Evolutionary conservation across 2,797 vertebrate species (phyloP).

Genomic region (Karalla daura): DNA sequence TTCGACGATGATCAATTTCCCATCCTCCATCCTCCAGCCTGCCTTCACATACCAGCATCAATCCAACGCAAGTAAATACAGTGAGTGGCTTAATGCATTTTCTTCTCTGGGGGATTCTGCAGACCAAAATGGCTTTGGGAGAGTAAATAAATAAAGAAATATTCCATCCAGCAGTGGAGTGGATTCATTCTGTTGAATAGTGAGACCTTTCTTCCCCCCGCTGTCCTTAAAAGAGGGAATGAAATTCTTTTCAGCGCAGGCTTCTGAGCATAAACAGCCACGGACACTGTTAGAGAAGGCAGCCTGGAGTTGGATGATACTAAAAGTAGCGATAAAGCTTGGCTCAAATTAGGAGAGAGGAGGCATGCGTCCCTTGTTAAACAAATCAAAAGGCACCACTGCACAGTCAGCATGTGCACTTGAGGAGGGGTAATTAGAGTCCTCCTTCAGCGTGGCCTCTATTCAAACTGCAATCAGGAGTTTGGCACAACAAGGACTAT

Average conservation of each 20-base stretch:
- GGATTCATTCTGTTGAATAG: slow-evolving; percentile 53
- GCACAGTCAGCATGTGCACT: slow-evolving; percentile 59
- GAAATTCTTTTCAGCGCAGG: slow-evolving; percentile 17
- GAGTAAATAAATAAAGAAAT: slow-evolving; percentile 66
- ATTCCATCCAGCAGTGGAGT: slow-evolving; percentile 49
- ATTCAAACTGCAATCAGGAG: slow-evolving; percentile 75
- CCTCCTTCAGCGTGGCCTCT: slow-evolving; percentile 60
- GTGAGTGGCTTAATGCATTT: slow-evolving; percentile 82
- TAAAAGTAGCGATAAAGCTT: slow-evolving; percentile 30
- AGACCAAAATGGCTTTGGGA: slow-evolving; percentile 61
- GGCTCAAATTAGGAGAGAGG: slow-evolving; percentile 32
- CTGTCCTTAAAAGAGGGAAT: slow-evolving; percentile 46
- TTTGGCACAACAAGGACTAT: slow-evolving; percentile 54
- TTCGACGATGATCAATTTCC: slow-evolving; percentile 82
- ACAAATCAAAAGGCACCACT: slow-evolving; percentile 62
- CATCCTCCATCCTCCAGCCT: slow-evolving; percentile 68
- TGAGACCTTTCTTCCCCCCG: slow-evolving; percentile 28
- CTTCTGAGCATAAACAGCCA: slow-evolving; percentile 29
- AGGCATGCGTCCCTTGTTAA: slow-evolving; percentile 33
- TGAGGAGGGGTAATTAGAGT: slow-evolving; percentile 68
- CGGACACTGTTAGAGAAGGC: slow-evolving; percentile 16
- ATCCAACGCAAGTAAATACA: slow-evolving; percentile 78
- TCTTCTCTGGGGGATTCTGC: slow-evolving; percentile 66
- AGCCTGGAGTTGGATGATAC: slow-evolving; percentile 15
- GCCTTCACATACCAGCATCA: slow-evolving; percentile 79